These are phyloP conservation scores for Ylistrum balloti DNA, from an alignment of 1,140 invertebrate species.

Conservation along the genomic window DNA sequence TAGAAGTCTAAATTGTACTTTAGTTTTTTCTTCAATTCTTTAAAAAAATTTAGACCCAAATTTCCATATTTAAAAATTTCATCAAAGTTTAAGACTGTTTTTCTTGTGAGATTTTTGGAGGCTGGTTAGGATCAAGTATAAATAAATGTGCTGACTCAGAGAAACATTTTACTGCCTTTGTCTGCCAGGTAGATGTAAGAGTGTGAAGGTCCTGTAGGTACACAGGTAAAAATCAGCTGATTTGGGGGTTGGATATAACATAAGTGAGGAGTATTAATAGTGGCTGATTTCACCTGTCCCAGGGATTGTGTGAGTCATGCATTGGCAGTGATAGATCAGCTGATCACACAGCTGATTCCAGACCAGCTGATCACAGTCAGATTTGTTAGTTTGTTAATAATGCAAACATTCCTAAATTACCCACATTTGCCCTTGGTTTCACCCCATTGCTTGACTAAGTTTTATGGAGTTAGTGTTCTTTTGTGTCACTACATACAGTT, in stretches of 20 bases:
- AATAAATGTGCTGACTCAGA: background rate
- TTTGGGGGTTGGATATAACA: background rate
- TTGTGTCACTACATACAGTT: background rate
- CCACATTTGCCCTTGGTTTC: background rate
- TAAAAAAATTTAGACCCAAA: no score
- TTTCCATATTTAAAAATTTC: no score
- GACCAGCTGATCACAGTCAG: background rate
- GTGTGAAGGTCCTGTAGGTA: constrained; percentile 10
- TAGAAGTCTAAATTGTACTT: no score
- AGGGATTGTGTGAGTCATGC: background rate
- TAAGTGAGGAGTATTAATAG: constrained; percentile 11
- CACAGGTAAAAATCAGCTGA: constrained; percentile 27
- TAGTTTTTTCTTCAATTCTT: no score
- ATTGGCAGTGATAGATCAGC: background rate
- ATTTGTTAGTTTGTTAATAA: background rate
- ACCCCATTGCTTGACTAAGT: background rate
- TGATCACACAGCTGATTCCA: constrained; percentile 2
- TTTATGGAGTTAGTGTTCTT: background rate
- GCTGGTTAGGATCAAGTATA: background rate
- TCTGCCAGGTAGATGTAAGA: background rate
- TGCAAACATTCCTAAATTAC: constrained; percentile 18
- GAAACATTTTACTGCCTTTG: constrained; percentile 34
- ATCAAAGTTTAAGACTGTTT: background rate
- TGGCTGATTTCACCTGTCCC: background rate
- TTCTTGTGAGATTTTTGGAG: background rate